Percentiles rank a stretch among this genome's conserved stretches.
Conservation (phyloP, 2,888 invertebrate genomes). For the Cotesia congregata region DNA sequence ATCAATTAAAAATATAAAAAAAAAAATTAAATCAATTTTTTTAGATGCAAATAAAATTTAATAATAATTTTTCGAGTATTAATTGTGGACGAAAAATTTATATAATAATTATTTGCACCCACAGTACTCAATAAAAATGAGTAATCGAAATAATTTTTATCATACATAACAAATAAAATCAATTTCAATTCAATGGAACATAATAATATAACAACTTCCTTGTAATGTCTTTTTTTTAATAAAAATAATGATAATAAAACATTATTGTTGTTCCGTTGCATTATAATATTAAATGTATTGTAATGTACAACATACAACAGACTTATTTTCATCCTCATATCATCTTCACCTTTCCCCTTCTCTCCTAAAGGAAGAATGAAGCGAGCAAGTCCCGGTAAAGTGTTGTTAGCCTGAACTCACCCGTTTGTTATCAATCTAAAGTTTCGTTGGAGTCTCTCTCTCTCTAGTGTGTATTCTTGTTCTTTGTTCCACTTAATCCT, state of each 20-base stretch:
- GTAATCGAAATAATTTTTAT: too few relatives aligned
- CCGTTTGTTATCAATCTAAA: constrained; percentile 35
- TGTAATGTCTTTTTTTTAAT: constrained; percentile 57
- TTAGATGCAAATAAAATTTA: too few relatives aligned
- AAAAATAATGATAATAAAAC: background rate
- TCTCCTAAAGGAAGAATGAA: background rate
- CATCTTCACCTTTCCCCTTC: constrained; percentile 24
- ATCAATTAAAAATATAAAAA: too few relatives aligned
- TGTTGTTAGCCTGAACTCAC: constrained; percentile 34
- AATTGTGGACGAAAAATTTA: too few relatives aligned
- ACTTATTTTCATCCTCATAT: constrained; percentile 29
- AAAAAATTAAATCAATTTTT: too few relatives aligned
- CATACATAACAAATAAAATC: too few relatives aligned
- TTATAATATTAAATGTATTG: background rate
- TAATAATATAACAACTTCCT: constrained; percentile 53
- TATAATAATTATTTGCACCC: too few relatives aligned
- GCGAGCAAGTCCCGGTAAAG: too few relatives aligned
- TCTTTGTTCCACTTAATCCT: background rate
- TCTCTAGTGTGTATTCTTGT: constrained; percentile 39
- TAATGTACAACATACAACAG: constrained; percentile 43
- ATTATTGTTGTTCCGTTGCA: background rate
- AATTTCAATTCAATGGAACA: too few relatives aligned
- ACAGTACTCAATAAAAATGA: too few relatives aligned
- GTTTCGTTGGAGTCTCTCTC: constrained; percentile 34
- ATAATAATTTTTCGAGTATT: too few relatives aligned